Evolutionary conservation across 2,797 vertebrate species (phyloP).

Genomic region (Darevskia nairensis): DNA sequence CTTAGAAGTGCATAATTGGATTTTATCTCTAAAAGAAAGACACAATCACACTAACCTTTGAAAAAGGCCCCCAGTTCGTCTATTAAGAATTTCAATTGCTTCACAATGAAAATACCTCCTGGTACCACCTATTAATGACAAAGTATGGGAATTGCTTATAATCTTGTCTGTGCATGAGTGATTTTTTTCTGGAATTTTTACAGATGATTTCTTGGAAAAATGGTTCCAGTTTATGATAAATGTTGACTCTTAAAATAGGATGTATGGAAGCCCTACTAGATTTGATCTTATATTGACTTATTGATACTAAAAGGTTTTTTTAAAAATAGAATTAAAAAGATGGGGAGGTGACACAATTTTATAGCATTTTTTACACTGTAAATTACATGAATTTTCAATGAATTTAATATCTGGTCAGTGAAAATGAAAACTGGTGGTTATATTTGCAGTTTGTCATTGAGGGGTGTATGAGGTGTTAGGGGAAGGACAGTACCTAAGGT

Average conservation of each 20-base stretch:
- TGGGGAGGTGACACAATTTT: neutral
- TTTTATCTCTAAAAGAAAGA: neutral
- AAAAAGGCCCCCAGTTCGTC: conserved; percentile 31
- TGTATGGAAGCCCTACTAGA: neutral
- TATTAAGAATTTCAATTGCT: neutral
- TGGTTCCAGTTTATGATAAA: neutral
- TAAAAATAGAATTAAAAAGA: neutral
- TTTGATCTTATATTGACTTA: neutral
- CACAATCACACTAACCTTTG: conserved; percentile 11
- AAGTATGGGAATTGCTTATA: neutral
- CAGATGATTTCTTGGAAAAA: neutral
- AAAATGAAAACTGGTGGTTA: neutral
- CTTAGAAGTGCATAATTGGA: neutral
- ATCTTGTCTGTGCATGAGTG: neutral
- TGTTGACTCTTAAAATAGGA: neutral
- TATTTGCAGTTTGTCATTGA: neutral
- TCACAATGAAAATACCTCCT: neutral
- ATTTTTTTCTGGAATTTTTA: neutral
- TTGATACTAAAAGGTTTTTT: no score
- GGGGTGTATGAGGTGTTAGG: neutral
- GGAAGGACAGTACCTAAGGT: no score
- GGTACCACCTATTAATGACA: neutral
- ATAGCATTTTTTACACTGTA: neutral
- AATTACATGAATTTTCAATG: neutral
- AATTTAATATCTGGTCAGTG: neutral